Evolutionary conservation across 2,797 vertebrate species (phyloP).

Genomic region (Syngnathus acus): DNA sequence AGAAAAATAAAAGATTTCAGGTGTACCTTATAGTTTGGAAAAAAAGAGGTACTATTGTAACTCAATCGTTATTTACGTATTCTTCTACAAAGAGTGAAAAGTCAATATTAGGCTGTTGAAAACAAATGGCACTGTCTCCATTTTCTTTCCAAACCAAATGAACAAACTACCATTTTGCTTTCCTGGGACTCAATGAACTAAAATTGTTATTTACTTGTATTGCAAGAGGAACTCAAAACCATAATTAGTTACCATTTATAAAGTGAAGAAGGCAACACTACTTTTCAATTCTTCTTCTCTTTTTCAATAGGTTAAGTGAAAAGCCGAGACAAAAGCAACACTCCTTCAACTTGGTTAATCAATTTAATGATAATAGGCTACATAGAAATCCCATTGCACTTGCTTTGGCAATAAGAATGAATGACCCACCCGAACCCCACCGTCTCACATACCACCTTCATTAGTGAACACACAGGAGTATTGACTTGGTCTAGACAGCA

Average conservation of each 20-base stretch:
- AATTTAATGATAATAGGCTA: background rate
- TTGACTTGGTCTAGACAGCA: constrained; percentile 30
- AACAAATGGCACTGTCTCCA: background rate
- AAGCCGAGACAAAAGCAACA: background rate
- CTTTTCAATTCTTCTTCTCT: background rate
- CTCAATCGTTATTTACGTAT: background rate
- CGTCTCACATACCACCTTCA: background rate
- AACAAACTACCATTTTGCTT: background rate
- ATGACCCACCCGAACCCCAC: background rate
- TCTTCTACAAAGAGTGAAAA: background rate
- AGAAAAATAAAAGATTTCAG: too few species aligned
- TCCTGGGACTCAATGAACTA: background rate
- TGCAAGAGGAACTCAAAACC: background rate
- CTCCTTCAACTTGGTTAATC: background rate
- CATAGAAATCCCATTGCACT: background rate
- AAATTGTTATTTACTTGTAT: background rate
- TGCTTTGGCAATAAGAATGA: background rate
- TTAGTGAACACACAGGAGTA: constrained; percentile 9
- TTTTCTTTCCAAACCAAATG: too few species aligned
- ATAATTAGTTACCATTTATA: background rate
- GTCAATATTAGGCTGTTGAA: background rate
- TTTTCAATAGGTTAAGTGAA: background rate
- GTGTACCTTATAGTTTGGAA: too few species aligned
- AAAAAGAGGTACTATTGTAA: background rate
- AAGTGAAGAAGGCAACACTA: background rate